Evolutionary conservation across 2,113 vertebrate genomes (phyloP), one percentile per base, ranked within the genome.

Genomic region (pig (Sus scrofa)): DNA sequence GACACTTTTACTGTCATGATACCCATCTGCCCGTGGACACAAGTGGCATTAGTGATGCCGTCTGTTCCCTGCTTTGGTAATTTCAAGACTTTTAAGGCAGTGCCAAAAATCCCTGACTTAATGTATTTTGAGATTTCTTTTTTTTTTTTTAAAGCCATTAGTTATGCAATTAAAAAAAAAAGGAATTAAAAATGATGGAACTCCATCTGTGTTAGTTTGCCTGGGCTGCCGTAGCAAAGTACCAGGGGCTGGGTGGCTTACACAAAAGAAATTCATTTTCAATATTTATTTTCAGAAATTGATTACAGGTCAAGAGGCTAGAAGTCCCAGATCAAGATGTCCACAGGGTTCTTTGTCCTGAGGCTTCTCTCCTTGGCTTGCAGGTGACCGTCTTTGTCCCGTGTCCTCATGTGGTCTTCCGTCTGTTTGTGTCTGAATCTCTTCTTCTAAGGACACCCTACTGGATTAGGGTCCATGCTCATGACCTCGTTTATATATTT

Each of bases 31-130:
- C 34, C 71, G 27, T 4, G 19, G 85, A 26, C 92, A 71, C 44
- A 37, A 16, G 10, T 60, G 58, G 60, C 44, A 1, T 62, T 6
- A 6, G 4, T 6, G 56, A 22, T 44, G 50, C 67, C 34, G 68
- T 68, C 67, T 54, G 1, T 62, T 79, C 39, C 89, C 27, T 63
- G 32, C 70, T 44, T 96, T 20, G 15, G 14, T 63, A 26, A 77
- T 88, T 62, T 87, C 13, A 74, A 77, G 24, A 58, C 30, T 73
- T 81, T n/a, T 73, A 88, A 81, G 16, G 73, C 85, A 95, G 62
- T 83, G 20, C 44, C 9, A 16, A 12, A 89, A 54, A 52, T 27
- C 24, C 34, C 30, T 27, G 13, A 39, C 6, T n/a, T 86, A 56
- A 24, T 68, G n/a, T 82, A 27, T 60, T 68, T 60, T 85, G 63